Evolutionary conservation across 2,113 vertebrate genomes (phyloP).

Genomic region (Crotalus tigris): DNA sequence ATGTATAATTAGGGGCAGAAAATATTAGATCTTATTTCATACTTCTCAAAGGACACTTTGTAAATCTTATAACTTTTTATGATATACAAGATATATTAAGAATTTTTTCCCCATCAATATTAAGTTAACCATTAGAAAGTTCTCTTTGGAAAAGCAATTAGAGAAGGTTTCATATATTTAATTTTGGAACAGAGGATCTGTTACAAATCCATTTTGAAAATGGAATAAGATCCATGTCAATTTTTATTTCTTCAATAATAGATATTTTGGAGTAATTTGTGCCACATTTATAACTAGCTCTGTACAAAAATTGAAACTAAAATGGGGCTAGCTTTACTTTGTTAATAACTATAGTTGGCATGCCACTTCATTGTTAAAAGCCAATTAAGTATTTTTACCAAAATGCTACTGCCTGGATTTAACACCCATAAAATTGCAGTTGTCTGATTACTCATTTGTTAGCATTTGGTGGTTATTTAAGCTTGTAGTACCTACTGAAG

Average conservation of each 20-base stretch:
- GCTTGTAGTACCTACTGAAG: neutral
- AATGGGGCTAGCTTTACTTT: neutral
- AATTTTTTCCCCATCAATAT: neutral
- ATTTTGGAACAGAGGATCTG: neutral
- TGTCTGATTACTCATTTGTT: neutral
- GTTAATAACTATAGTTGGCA: conserved; percentile 5
- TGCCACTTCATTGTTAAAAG: conserved; percentile 1
- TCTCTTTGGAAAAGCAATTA: neutral
- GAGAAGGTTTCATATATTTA: neutral
- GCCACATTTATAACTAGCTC: neutral
- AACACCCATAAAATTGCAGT: conserved; percentile 5
- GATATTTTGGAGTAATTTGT: neutral
- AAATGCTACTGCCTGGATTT: neutral
- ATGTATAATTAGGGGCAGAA: neutral
- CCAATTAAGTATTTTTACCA: conserved; percentile 12
- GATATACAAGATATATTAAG: neutral
- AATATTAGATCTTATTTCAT: neutral
- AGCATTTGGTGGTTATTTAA: neutral
- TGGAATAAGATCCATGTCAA: neutral
- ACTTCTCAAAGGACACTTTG: neutral
- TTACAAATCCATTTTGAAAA: neutral
- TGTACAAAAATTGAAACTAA: neutral
- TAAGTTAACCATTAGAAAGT: neutral
- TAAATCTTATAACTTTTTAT: neutral
- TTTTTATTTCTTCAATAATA: neutral